Evolutionary conservation across 1,140 invertebrate genomes (phyloP).

Genomic region (Macrobrachium nipponense): DNA sequence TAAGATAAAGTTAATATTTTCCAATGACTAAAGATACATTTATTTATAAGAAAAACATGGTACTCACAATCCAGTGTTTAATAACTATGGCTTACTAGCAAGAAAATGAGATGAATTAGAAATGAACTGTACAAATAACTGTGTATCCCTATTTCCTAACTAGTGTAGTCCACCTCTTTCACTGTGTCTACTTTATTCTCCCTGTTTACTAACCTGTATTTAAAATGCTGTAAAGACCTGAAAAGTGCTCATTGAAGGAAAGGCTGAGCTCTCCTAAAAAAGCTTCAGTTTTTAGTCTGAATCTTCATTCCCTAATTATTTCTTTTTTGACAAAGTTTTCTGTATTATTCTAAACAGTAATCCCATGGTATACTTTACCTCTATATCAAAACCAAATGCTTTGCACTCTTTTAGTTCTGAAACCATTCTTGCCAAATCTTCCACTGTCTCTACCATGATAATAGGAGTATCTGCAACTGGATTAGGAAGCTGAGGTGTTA

Average conservation of each 20-base stretch:
- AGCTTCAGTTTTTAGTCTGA: background rate
- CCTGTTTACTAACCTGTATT: too few relatives aligned
- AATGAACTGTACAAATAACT: slow-evolving; percentile 18
- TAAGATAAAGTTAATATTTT: too few relatives aligned
- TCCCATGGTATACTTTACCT: slow-evolving; percentile 69
- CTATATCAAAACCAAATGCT: slow-evolving; percentile 89
- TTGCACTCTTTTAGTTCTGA: slow-evolving; percentile 75
- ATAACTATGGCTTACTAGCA: too few relatives aligned
- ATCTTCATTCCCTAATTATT: background rate
- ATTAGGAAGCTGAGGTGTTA: slow-evolving; percentile 64
- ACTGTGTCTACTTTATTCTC: too few relatives aligned
- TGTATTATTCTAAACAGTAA: background rate
- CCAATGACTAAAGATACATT: too few relatives aligned
- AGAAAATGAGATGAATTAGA: background rate
- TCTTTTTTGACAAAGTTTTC: too few relatives aligned
- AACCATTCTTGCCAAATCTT: slow-evolving; percentile 77
- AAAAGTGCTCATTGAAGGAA: too few relatives aligned
- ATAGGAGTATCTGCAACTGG: slow-evolving; percentile 61
- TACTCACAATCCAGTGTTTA: too few relatives aligned
- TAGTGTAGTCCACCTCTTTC: too few relatives aligned
- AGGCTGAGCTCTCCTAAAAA: too few relatives aligned
- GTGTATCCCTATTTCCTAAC: background rate
- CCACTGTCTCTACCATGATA: slow-evolving; percentile 74
- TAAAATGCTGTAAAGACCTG: too few relatives aligned
- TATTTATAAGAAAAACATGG: too few relatives aligned